Evolutionary conservation across 2,797 vertebrate genomes (phyloP), one percentile per base, ranked within the genome.

Genomic region (Gephyroberyx darwinii): DNA sequence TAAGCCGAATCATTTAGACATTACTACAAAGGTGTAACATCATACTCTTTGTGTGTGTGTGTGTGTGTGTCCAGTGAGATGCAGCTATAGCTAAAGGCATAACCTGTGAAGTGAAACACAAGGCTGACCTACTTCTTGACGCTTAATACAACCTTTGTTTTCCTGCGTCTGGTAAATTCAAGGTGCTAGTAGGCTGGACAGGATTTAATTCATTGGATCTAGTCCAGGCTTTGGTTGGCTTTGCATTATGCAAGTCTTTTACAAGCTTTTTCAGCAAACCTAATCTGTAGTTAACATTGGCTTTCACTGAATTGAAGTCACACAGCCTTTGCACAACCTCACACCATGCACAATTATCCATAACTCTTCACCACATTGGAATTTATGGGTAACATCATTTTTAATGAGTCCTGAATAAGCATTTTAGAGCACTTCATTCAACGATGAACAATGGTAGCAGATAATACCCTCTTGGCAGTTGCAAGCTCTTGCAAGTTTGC

Each of bases 1-100:
- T 53, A 80, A 82, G 85, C 71, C 19, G 14, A 88, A 71, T 84
- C 79, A 75, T 77, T 89, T 81, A 82, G 81, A 83, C 80, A 71
- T 81, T 78, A 78, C 75, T 60, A 83, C 31, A 53, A 84, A 89
- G 75, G 61, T 86, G 83, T 71, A 88, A 90, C 71, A 39, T 70
- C 74, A 82, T 72, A 78, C 71, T n/a, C 50, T 72, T 37, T 64
- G 71, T 82, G 54, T 73, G 60, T 26, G 16, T 33, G 60, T 71
- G 77, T 75, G 59, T 65, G 37, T 65, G 16, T 75, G 72, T 77
- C 77, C 82, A 80, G 68, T 77, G 82, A 51, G 35, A 64, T 58
- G 56, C 62, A 13, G 4, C 72, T 37, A 68, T 45, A 37, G 69
- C 76, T 75, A 14, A 58, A 84, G 74, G 74, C 72, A 69, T 79